Percentiles rank a stretch among this genome's conserved stretches.
phyloP scores from a whole-genome alignment of 2,888 invertebrate species.

The Chrysotoxum bicinctum region DNA sequence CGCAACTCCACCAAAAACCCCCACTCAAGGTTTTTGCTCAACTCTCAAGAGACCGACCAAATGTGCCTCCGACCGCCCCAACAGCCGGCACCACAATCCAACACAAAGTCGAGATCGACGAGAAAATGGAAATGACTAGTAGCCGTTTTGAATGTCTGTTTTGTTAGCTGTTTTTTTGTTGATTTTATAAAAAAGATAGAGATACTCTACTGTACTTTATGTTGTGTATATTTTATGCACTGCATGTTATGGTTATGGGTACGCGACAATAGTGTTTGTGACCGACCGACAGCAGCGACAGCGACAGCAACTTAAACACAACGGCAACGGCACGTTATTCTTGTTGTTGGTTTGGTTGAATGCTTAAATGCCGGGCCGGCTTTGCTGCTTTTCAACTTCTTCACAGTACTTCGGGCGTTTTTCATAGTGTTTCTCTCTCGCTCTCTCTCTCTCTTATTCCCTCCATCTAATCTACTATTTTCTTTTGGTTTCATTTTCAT shows the following conservation, averaged over 20 bases:
- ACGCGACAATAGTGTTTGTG: constrained; percentile 26
- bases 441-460: not conserved
- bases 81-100: no score
- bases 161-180: constrained; percentile 49
- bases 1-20: constrained; percentile 24
- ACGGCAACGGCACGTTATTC: constrained; percentile 13
- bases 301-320: constrained; percentile 51
- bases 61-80: not conserved
- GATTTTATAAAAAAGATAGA: constrained; percentile 47
- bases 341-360: constrained; percentile 10
- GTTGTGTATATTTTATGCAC: constrained; percentile 6
- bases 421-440: constrained; percentile 26
- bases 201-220: constrained; percentile 68
- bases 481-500: constrained; percentile 27
- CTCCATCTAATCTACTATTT: not conserved
- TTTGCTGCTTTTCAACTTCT: constrained; percentile 30
- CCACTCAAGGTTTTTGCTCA: not conserved
- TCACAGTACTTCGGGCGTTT: constrained; percentile 33
- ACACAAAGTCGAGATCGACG: not conserved
- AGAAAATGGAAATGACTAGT: constrained; percentile 46
- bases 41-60: not conserved
- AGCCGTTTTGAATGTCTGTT: constrained; percentile 44
- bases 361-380: constrained; percentile 49
- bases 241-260: not conserved
- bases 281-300: constrained; percentile 15